Evolutionary conservation across 2,888 invertebrate genomes (phyloP).

Genomic region (Pristionchus maxplancki): DNA sequence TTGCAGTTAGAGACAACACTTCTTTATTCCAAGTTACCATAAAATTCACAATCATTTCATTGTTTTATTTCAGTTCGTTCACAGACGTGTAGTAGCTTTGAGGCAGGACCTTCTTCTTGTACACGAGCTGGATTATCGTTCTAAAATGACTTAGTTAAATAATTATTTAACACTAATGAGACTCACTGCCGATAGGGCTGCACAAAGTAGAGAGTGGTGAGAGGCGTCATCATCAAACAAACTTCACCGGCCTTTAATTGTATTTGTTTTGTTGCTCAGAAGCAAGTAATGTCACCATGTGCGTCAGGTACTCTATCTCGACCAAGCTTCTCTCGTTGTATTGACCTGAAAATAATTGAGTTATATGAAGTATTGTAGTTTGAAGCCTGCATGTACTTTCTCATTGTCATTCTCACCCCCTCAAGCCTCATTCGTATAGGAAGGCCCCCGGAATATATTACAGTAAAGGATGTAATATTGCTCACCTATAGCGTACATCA

Average conservation of each 20-base stretch:
- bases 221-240: not conserved
- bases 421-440: not conserved
- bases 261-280: not conserved
- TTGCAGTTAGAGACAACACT: too few species aligned
- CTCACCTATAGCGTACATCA: not conserved
- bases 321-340: not conserved
- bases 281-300: not conserved
- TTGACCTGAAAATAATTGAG: not conserved
- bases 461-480: not conserved
- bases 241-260: not conserved
- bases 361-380: too few species aligned
- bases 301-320: not conserved
- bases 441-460: too few species aligned
- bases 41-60: too few species aligned
- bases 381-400: not conserved
- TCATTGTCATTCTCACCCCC: not conserved
- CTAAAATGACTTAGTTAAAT: too few species aligned
- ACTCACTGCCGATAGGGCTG: not conserved
- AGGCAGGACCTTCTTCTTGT: too few species aligned
- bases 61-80: too few species aligned
- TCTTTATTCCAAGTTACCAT: too few species aligned
- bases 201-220: not conserved
- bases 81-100: too few species aligned
- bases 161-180: not conserved
- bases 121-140: too few species aligned